Conservation (phyloP, 2,888 invertebrate species). For the Apodemia duryi region DNA sequence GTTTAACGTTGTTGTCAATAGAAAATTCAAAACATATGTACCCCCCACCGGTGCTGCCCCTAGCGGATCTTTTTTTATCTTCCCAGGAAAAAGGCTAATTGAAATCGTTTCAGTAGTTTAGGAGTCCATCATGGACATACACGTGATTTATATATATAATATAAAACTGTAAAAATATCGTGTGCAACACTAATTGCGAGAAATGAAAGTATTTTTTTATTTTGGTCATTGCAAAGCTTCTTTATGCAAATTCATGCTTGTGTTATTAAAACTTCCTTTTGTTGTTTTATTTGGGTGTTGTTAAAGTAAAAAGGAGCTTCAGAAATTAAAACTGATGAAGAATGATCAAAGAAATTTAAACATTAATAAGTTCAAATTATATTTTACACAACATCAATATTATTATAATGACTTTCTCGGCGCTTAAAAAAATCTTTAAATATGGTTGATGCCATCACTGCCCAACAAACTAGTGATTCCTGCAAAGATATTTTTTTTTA, state of each 20-base stretch:
- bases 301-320: background rate
- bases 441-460: too few species aligned
- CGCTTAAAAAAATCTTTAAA: background rate
- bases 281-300: background rate
- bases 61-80: too few species aligned
- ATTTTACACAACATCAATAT: background rate
- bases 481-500: too few species aligned
- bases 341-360: background rate
- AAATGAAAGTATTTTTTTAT: constrained; percentile 10
- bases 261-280: constrained; percentile 5
- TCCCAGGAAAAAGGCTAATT: too few species aligned
- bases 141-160: too few species aligned
- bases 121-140: too few species aligned
- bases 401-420: background rate
- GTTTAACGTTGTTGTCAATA: too few species aligned
- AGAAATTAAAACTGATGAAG: background rate
- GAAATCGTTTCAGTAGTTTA: too few species aligned
- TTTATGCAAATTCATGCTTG: constrained; percentile 11
- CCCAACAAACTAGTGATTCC: too few species aligned
- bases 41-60: too few species aligned
- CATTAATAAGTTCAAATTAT: background rate
- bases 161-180: background rate
- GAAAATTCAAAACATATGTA: too few species aligned
- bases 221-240: background rate
- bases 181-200: background rate